Percentiles rank a stretch among this genome's conserved stretches.
phyloP scores from a whole-genome alignment of 2,113 vertebrate genomes.

The Crotalus horridus region DNA sequence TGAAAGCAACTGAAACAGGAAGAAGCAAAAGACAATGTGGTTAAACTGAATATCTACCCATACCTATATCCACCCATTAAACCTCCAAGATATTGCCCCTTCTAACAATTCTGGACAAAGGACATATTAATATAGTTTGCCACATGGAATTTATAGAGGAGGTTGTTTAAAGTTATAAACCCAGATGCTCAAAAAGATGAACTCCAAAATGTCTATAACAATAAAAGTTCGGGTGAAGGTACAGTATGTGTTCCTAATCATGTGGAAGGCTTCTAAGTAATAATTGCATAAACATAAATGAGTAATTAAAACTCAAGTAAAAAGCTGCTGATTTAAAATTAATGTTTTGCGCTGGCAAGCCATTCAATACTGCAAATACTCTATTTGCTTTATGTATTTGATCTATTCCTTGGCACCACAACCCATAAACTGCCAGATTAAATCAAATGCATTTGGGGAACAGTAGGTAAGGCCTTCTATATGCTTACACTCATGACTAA shows the following conservation, averaged over 20 bases:
- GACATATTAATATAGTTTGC: neutral
- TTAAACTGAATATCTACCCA: neutral
- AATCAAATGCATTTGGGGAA: neutral
- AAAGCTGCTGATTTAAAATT: neutral
- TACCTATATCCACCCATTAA: neutral
- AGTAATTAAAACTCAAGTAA: neutral
- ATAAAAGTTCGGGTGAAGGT: neutral
- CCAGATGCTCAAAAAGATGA: neutral
- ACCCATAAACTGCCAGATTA: neutral
- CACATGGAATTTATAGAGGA: neutral
- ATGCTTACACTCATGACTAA: neutral
- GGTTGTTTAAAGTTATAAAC: neutral
- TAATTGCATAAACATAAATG: neutral
- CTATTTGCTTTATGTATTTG: neutral
- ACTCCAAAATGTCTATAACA: neutral
- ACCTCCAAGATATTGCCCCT: neutral
- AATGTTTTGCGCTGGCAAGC: neutral
- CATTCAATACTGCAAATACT: neutral
- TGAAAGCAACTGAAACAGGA: neutral
- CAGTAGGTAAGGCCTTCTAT: neutral
- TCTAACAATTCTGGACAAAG: neutral
- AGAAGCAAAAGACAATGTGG: neutral
- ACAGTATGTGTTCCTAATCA: neutral
- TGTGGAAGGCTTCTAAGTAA: neutral
- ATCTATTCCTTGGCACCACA: neutral